Evolutionary conservation across 1,140 invertebrate genomes (phyloP).

Genomic region (Bombus terrestris): DNA sequence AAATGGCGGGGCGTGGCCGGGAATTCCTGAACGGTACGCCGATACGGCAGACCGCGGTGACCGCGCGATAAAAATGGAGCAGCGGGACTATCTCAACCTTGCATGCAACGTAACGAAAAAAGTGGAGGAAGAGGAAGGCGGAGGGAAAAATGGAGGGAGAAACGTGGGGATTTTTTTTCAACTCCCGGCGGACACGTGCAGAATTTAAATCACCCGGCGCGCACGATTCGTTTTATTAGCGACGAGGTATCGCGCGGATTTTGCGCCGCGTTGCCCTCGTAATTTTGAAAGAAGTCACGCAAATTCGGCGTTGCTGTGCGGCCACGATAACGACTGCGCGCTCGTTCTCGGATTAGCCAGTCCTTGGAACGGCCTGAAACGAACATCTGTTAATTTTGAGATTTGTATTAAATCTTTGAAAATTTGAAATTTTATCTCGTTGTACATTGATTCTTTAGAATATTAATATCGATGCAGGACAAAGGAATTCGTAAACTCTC

Average conservation of each 20-base stretch:
- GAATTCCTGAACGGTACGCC: slow-evolving; percentile 60
- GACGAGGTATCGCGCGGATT: slow-evolving; percentile 28
- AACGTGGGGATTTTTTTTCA: slow-evolving; percentile 25
- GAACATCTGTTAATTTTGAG: too few species aligned
- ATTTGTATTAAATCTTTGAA: neutral
- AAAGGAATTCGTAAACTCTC: neutral
- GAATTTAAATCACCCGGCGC: slow-evolving; percentile 47
- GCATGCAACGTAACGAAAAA: slow-evolving; percentile 2
- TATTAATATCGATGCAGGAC: neutral
- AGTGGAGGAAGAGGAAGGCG: too few species aligned
- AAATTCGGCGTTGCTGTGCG: slow-evolving; percentile 8
- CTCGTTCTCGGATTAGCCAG: neutral
- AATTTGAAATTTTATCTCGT: neutral
- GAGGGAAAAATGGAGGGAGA: neutral
- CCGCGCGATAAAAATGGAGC: slow-evolving; percentile 60
- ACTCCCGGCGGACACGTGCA: slow-evolving; percentile 30
- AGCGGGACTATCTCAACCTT: slow-evolving; percentile 52
- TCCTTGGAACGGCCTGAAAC: too few species aligned
- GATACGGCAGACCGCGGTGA: slow-evolving; percentile 48
- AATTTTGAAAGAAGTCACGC: slow-evolving; percentile 15
- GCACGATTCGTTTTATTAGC: slow-evolving; percentile 43
- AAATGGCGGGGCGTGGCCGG: slow-evolving; percentile 55
- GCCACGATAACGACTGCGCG: slow-evolving; percentile 9
- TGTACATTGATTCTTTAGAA: neutral
- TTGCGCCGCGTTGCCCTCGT: slow-evolving; percentile 14